Conservation (phyloP, 37 sponge, comb jelly and placozoan species). For the Tethya wilhelma region DNA sequence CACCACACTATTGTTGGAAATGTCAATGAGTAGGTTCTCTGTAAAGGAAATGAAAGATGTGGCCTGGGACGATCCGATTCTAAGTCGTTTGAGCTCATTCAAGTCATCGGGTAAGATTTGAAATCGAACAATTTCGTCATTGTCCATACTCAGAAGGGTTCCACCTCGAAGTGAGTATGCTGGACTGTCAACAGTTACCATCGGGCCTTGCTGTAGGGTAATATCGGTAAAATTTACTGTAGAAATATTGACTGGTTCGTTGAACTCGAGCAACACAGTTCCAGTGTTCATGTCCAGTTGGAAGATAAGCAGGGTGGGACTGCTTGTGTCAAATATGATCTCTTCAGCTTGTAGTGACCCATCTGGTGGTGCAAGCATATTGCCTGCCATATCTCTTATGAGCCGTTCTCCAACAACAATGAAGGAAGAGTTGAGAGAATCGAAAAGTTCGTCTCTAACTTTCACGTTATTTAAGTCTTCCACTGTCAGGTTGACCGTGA, state of each 20-base stretch:
- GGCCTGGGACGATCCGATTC: slow-evolving; percentile 50
- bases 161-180: slow-evolving; percentile 63
- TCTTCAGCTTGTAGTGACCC: slow-evolving; percentile 56
- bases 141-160: slow-evolving; percentile 21
- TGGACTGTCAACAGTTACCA: not conserved
- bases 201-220: slow-evolving; percentile 50
- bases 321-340: slow-evolving; percentile 53
- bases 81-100: slow-evolving; percentile 83
- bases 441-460: slow-evolving; percentile 35
- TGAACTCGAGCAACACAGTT: slow-evolving; percentile 59
- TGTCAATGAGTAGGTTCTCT: slow-evolving; percentile 23
- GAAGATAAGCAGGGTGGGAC: slow-evolving; percentile 69
- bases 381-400: slow-evolving; percentile 78
- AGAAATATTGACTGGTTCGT: slow-evolving; percentile 80
- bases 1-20: slow-evolving; percentile 59
- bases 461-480: slow-evolving; percentile 82
- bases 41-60: slow-evolving; percentile 53
- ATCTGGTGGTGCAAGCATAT: slow-evolving; percentile 32
- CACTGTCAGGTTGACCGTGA: slow-evolving; percentile 58
- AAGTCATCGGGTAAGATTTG: slow-evolving; percentile 52
- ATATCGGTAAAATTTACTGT: slow-evolving; percentile 63
- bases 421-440: slow-evolving; percentile 60
- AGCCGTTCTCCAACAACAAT: slow-evolving; percentile 50
- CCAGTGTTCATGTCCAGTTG: slow-evolving; percentile 80
- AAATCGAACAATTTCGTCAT: slow-evolving; percentile 48